Conservation (phyloP, 2,113 vertebrate genomes). For the Percopsis transmontana region DNA sequence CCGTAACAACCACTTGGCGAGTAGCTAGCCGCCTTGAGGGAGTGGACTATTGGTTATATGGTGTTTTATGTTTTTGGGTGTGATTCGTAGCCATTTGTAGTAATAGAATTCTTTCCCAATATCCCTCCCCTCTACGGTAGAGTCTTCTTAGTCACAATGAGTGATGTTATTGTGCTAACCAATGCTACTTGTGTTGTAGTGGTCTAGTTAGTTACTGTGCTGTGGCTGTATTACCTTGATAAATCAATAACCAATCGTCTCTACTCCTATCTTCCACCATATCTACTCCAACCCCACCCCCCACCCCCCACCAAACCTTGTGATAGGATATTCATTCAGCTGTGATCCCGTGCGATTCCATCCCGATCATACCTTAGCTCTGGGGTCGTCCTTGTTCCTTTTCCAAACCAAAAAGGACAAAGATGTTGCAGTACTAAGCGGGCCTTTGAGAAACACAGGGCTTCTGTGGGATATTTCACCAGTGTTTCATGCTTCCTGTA, state of each 20-base stretch:
- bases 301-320: no score
- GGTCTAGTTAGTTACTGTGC: conserved; percentile 16
- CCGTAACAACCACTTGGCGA: conserved; percentile 69
- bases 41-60: conserved; percentile 29
- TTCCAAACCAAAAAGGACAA: no score
- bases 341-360: no score
- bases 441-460: conserved; percentile 23
- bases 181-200: conserved; percentile 34
- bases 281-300: no score
- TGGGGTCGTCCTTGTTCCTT: no score
- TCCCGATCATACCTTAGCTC: no score
- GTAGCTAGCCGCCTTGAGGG: conserved; percentile 64
- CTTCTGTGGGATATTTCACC: conserved; percentile 79
- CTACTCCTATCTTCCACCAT: not conserved
- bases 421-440: not conserved
- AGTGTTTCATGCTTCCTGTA: conserved; percentile 85
- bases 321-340: not conserved
- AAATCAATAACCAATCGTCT: conserved; percentile 13
- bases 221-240: conserved; percentile 15
- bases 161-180: conserved; percentile 36
- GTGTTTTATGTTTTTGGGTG: not conserved
- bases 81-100: conserved; percentile 6
- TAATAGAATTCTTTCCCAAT: conserved; percentile 1
- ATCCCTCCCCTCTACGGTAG: not conserved
- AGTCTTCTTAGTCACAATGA: conserved; percentile 26